Conservation (phyloP, 2,113 vertebrate genomes). For the Muscicapa adusta region DNA sequence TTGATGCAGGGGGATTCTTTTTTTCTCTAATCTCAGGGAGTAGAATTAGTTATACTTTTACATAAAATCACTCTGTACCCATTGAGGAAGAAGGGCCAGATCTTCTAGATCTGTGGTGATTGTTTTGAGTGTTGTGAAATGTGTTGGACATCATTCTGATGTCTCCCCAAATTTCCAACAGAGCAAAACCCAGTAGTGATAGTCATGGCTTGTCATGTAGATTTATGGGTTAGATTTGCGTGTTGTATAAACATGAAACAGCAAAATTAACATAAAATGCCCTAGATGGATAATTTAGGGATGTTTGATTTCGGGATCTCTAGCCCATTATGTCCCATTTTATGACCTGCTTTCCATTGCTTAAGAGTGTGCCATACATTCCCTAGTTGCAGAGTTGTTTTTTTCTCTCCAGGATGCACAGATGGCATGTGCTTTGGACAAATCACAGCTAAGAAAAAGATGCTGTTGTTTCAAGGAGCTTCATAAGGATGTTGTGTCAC, state of each 20-base stretch:
- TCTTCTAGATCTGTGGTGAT: neutral
- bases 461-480: conserved; percentile 52
- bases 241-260: neutral
- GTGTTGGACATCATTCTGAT: neutral
- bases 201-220: neutral
- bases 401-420: conserved; percentile 20
- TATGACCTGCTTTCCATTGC: conserved; percentile 36
- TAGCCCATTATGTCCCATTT: neutral
- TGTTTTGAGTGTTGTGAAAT: neutral
- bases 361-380: conserved; percentile 12
- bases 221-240: neutral
- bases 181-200: neutral
- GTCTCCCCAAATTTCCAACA: neutral
- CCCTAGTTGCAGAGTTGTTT: neutral
- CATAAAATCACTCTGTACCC: neutral
- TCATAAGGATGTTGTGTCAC: conserved; percentile 55
- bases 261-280: neutral
- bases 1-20: neutral
- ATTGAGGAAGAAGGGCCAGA: neutral
- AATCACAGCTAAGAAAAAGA: conserved; percentile 46
- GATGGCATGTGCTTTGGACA: conserved; percentile 58
- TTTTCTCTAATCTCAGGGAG: neutral
- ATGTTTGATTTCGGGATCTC: neutral
- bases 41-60: neutral
- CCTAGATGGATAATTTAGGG: neutral